Conservation (phyloP, 1,140 invertebrate genomes). For the Frieseomelitta varia region DNA sequence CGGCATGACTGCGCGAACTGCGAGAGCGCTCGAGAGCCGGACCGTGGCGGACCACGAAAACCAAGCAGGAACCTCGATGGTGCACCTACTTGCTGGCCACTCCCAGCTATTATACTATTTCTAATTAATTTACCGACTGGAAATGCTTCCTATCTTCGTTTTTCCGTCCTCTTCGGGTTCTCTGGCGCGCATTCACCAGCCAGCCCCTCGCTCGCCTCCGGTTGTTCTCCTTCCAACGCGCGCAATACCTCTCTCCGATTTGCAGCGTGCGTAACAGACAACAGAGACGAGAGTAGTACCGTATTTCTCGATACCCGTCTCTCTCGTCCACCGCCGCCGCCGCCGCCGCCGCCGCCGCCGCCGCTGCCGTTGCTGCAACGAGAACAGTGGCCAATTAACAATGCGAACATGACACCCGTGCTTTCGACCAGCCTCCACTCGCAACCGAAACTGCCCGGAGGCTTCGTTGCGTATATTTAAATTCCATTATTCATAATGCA, state of each 20-base stretch:
- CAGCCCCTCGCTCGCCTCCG: neutral
- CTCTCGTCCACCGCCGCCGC: slow-evolving; percentile 28
- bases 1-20: slow-evolving; percentile 45
- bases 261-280: slow-evolving; percentile 40
- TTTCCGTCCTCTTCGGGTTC: neutral
- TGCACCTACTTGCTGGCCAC: slow-evolving; percentile 34
- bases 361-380: slow-evolving; percentile 48
- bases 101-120: slow-evolving; percentile 64
- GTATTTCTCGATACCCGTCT: slow-evolving; percentile 22
- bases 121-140: slow-evolving; percentile 71
- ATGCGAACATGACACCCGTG: slow-evolving; percentile 71
- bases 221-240: slow-evolving; percentile 4
- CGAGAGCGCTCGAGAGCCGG: slow-evolving; percentile 35
- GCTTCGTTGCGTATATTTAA: slow-evolving; percentile 74
- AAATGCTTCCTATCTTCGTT: slow-evolving; percentile 46
- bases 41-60: slow-evolving; percentile 48
- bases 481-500: slow-evolving; percentile 79
- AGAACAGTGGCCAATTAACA: slow-evolving; percentile 72
- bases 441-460: slow-evolving; percentile 55
- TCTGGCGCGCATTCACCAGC: neutral
- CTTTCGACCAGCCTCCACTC: slow-evolving; percentile 35
- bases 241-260: slow-evolving; percentile 23
- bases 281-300: neutral
- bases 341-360: slow-evolving; percentile 16
- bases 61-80: slow-evolving; percentile 22